These are phyloP conservation scores for Polydrusus tereticollis DNA, from an alignment of 2,888 invertebrate species.

Conservation along the genomic window DNA sequence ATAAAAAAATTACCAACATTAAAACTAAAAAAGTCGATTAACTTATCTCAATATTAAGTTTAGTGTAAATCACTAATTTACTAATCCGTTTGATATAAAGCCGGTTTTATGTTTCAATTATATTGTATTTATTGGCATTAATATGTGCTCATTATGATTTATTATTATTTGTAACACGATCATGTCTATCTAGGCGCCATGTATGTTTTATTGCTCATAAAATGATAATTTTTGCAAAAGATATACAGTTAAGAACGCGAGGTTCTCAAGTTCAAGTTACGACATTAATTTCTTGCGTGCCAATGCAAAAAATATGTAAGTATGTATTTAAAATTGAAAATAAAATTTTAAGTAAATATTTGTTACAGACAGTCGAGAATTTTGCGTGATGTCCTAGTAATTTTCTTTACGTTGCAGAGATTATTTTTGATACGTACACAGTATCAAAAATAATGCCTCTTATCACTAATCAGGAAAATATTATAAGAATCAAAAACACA, in stretches of 20 bases:
- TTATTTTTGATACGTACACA: neutral
- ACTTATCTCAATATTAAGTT: neutral
- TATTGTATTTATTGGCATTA: conserved; percentile 26
- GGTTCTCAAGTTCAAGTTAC: conserved; percentile 17
- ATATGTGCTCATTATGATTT: conserved; percentile 36
- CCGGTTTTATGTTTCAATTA: conserved; percentile 14
- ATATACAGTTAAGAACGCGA: conserved; percentile 4
- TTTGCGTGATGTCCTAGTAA: neutral
- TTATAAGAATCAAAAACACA: no score
- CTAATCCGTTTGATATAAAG: conserved; percentile 1
- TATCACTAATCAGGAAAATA: no score
- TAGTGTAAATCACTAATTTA: neutral
- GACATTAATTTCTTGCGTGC: conserved; percentile 16
- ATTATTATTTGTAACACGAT: conserved; percentile 29
- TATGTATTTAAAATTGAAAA: neutral
- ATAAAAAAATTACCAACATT: neutral
- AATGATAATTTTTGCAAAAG: conserved; percentile 30
- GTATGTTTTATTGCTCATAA: conserved; percentile 36
- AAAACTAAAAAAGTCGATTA: neutral
- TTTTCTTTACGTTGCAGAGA: neutral
- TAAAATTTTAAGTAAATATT: conserved; percentile 7
- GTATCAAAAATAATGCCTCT: no score
- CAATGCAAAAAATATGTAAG: conserved; percentile 3
- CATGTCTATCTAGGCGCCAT: conserved; percentile 40
- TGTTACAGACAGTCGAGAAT: neutral